phyloP scores from a whole-genome alignment of 1,140 invertebrate species.

The Drosophila sulfurigaster region DNA sequence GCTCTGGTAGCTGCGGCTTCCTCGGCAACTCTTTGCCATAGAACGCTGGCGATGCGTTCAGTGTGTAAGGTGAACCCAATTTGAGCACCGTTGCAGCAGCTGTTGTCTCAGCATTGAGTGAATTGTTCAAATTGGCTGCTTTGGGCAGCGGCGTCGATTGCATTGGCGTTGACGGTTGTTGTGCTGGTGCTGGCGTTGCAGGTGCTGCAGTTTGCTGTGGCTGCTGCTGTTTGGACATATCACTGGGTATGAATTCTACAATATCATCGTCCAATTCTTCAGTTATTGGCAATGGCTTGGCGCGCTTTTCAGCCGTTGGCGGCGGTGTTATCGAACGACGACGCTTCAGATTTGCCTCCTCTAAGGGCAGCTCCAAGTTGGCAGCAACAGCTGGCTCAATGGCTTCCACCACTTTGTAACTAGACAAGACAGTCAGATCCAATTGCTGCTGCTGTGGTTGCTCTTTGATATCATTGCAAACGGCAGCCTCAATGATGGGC shows the following conservation, averaged over 20 bases:
- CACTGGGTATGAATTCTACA: constrained; percentile 40
- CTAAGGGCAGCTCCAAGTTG: not conserved
- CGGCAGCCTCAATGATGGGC: constrained; percentile 13
- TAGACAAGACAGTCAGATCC: not conserved
- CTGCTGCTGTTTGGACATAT: constrained; percentile 1
- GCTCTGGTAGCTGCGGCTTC: constrained; percentile 19
- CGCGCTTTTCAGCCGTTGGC: not conserved
- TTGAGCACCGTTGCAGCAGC: constrained; percentile 29
- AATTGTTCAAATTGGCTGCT: constrained; percentile 5
- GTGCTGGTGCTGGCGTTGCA: not conserved
- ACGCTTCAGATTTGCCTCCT: constrained; percentile 43
- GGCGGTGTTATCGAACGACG: constrained; percentile 63
- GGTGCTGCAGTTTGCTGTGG: not conserved
- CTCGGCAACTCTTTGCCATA: constrained; percentile 11
- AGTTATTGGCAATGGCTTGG: not conserved
- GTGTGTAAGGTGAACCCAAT: constrained; percentile 50
- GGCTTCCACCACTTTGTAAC: constrained; percentile 2
- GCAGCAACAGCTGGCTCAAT: not conserved
- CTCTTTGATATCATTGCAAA: constrained; percentile 11
- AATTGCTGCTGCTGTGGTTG: constrained; percentile 20
- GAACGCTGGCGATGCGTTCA: constrained; percentile 22
- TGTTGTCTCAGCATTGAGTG: not conserved
- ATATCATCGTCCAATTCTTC: constrained; percentile 47
- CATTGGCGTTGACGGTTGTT: not conserved
- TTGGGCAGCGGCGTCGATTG: not conserved